Evolutionary conservation across 35 echinoderm and acorn worm species (phyloP), one percentile per base, ranked within the genome.

Genomic region (Acanthaster planci): DNA sequence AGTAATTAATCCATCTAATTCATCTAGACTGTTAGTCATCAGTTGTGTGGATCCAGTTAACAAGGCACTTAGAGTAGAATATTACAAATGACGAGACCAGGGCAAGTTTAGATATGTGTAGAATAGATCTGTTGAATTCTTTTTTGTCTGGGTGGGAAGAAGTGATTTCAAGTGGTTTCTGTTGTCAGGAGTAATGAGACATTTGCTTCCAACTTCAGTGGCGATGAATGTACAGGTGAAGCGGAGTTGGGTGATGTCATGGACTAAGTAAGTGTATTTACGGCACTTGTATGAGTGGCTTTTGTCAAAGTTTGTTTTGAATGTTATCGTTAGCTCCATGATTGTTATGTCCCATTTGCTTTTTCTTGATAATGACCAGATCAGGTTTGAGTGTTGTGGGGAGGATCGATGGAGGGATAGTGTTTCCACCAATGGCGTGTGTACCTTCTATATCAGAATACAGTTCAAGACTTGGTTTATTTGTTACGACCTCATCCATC

Each of bases 171-270:
- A 21, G 19, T 19, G 57, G 5, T 2, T 60, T 0, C 21, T 60
- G 27, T 60, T 60, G 57, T 60, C 57, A 7, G 18, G 42, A 19
- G 57, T 60, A 60, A 60, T 26, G 22, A 10, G 14, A 72, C 34
- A 1, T 72, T 26, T 5, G 57, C 57, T 60, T 60, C 57, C 57
- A 7, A 19, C 17, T 60, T 60, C 57, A 60, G 19, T 29, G 19
- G 57, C 57, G 5, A 60, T 60, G 57, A 60, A 60, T 60, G 57
- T 60, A 18, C 57, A 60, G 57, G 5, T 60, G 57, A 60, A 60
- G 57, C 57, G 5, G 5, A 60, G 57, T 60, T 60, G 57, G 57
- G 57, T 60, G 5, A 60, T 60, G 57, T 60, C 57, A 60, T 18
- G 57, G 57, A 60, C 57, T 7, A 60, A 18, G 19, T 5, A 7